A percentile compares a stretch with the other conserved stretches of the same genome.
These are phyloP conservation scores for Slavum lentiscoides DNA, from an alignment of 2,888 invertebrate species.

Conservation along the genomic window DNA sequence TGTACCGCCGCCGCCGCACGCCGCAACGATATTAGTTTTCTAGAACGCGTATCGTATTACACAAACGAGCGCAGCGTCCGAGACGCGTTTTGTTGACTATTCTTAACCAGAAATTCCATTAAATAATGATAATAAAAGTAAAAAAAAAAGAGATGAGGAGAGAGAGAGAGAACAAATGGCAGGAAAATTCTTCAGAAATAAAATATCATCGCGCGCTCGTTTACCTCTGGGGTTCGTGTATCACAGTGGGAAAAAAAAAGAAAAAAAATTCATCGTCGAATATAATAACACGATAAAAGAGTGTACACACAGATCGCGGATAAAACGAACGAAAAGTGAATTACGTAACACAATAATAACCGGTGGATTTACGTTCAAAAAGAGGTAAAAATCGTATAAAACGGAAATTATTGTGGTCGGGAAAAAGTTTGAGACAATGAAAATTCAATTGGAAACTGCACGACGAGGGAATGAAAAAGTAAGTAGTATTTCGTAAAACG, in stretches of 20 bases:
- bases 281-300: no score
- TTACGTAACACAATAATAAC: no score
- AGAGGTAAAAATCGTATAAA: no score
- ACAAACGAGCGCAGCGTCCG: not conserved
- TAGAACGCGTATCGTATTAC: not conserved
- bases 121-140: not conserved
- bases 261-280: no score
- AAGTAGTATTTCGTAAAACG: not conserved
- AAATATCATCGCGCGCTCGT: not conserved
- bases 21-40: not conserved
- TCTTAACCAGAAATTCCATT: not conserved
- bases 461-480: no score
- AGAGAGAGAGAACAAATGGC: not conserved
- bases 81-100: not conserved
- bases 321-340: no score
- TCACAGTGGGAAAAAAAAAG: no score
- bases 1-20: not conserved
- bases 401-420: no score
- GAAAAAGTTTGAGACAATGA: conserved; percentile 12
- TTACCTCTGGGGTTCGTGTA: no score
- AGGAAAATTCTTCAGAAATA: not conserved
- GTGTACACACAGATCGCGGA: no score
- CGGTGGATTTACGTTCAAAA: no score
- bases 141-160: not conserved
- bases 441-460: conserved; percentile 32